A percentile compares a stretch with the other conserved stretches of the same genome.
phyloP scores from a whole-genome alignment of 1,140 invertebrate genomes.

The Ips nitidus region DNA sequence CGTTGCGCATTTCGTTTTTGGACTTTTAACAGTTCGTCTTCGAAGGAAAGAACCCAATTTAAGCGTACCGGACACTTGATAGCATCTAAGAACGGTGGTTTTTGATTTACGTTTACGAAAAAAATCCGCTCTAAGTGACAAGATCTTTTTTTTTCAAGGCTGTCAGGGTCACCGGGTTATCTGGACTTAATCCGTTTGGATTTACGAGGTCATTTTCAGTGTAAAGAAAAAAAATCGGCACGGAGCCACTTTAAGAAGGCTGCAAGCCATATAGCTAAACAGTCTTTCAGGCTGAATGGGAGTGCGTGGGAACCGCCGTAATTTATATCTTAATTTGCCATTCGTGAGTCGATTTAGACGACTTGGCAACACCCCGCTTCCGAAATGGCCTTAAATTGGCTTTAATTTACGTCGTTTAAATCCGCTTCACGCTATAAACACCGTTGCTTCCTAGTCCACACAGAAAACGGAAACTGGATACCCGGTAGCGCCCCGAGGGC shows the following conservation, averaged over 20 bases:
- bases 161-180: slow-evolving; percentile 45
- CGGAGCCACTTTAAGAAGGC: not conserved
- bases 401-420: slow-evolving; percentile 19
- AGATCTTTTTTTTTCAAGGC: slow-evolving; percentile 34
- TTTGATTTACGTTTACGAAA: slow-evolving; percentile 16
- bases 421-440: not conserved
- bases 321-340: slow-evolving; percentile 26
- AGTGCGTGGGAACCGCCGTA: slow-evolving; percentile 21
- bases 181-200: slow-evolving; percentile 41
- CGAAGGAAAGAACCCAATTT: too few species aligned
- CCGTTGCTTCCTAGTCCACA: not conserved
- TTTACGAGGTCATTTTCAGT: slow-evolving; percentile 40
- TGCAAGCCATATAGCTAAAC: not conserved
- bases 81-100: too few species aligned
- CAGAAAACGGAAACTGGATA: slow-evolving; percentile 2
- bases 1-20: too few species aligned
- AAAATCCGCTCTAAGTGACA: slow-evolving; percentile 20
- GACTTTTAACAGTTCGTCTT: too few species aligned
- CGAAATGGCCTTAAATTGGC: slow-evolving; percentile 24
- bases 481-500: not conserved
- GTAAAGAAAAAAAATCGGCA: too few species aligned
- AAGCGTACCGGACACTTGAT: too few species aligned
- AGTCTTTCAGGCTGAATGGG: not conserved
- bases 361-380: slow-evolving; percentile 25
- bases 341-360: slow-evolving; percentile 27